A percentile compares a stretch with the other conserved stretches of the same genome.
phyloP scores from a whole-genome alignment of 2,113 vertebrate genomes.

The Laticauda colubrina region DNA sequence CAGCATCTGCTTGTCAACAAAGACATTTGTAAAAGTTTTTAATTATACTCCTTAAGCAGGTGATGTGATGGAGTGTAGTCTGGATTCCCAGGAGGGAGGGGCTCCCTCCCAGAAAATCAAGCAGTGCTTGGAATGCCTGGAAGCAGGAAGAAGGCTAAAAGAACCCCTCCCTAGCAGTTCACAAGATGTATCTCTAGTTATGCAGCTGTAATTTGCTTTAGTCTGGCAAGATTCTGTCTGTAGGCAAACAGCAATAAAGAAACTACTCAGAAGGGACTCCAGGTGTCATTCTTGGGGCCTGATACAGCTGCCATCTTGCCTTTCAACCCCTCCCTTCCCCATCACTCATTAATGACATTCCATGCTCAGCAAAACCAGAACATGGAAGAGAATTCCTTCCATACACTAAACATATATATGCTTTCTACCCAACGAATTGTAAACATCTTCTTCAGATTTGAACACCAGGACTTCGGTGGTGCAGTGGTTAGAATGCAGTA shows the following conservation, averaged over 20 bases:
- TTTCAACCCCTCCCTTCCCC: neutral
- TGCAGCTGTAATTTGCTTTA: neutral
- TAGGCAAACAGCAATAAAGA: neutral
- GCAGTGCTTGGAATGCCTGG: neutral
- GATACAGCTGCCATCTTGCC: neutral
- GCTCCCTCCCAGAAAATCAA: neutral
- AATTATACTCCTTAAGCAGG: neutral
- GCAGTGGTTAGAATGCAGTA: too few relatives aligned
- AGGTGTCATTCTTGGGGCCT: neutral
- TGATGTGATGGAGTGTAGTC: neutral
- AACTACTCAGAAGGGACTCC: neutral
- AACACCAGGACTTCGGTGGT: too few relatives aligned
- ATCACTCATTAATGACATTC: neutral
- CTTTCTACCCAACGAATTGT: neutral
- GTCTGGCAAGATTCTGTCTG: neutral
- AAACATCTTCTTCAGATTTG: neutral
- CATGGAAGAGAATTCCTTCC: neutral
- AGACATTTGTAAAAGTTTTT: too few relatives aligned
- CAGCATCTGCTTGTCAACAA: neutral
- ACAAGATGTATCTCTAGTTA: neutral
- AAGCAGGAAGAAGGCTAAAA: neutral
- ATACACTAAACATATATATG: too few relatives aligned
- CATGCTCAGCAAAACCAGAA: neutral
- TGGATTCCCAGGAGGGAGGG: neutral
- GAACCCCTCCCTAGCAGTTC: neutral